These are phyloP conservation scores for Zaprionus lineosus DNA, from an alignment of 2,888 invertebrate species.

Conservation along the genomic window DNA sequence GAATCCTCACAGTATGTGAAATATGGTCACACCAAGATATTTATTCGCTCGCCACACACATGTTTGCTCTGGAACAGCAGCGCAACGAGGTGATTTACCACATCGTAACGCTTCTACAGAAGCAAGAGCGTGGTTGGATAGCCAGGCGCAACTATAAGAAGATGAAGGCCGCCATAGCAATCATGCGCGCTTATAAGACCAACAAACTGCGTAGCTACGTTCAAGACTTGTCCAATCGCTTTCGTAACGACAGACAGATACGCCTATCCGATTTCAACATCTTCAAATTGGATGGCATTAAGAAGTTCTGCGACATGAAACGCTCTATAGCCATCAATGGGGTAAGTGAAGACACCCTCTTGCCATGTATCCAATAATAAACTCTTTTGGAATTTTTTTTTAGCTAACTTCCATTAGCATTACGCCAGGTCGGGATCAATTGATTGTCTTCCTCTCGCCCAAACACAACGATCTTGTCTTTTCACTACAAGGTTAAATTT, in stretches of 20 bases:
- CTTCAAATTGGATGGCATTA: slow-evolving; percentile 91
- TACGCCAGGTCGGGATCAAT: slow-evolving; percentile 92
- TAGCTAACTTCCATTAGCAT: slow-evolving; percentile 93
- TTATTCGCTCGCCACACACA: slow-evolving; percentile 95
- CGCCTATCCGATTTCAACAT: slow-evolving; percentile 91
- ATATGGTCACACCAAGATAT: slow-evolving; percentile 97
- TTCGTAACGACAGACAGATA: slow-evolving; percentile 86
- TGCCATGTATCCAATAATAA: no score
- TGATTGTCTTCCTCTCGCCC: slow-evolving; percentile 93
- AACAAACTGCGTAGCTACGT: slow-evolving; percentile 91
- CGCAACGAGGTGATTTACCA: slow-evolving; percentile 94
- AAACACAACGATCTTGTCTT: slow-evolving; percentile 95
- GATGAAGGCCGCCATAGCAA: slow-evolving; percentile 92
- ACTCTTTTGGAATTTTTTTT: no score
- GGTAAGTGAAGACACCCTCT: slow-evolving; percentile 83
- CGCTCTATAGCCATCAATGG: slow-evolving; percentile 91
- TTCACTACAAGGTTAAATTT: slow-evolving; percentile 85
- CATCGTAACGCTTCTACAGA: slow-evolving; percentile 96
- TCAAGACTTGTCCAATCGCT: slow-evolving; percentile 85
- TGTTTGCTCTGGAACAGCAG: slow-evolving; percentile 94
- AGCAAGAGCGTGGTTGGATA: slow-evolving; percentile 94
- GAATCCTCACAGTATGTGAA: slow-evolving; percentile 92
- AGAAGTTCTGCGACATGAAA: slow-evolving; percentile 93
- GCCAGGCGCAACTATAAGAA: slow-evolving; percentile 91
- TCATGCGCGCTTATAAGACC: slow-evolving; percentile 89